These are phyloP conservation scores for Nannobrachium achirus DNA, from an alignment of 2,113 vertebrate species.

Conservation along the genomic window DNA sequence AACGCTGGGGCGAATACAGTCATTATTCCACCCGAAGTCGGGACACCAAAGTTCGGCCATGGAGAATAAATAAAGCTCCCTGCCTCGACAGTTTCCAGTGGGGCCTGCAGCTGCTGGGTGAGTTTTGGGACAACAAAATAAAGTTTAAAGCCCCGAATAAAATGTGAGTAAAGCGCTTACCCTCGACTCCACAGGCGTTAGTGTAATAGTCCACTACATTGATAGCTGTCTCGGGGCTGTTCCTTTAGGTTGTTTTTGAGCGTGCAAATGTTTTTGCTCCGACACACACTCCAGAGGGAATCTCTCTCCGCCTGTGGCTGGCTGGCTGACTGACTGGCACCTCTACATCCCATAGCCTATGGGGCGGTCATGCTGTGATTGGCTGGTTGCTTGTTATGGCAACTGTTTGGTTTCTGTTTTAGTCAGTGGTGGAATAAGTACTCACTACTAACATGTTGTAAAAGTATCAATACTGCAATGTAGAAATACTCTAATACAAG, in stretches of 20 bases:
- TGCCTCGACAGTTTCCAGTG: slow-evolving; percentile 27
- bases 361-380: no score
- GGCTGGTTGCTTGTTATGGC: no score
- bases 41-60: slow-evolving; percentile 19
- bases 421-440: no score
- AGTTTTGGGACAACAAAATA: slow-evolving; percentile 33
- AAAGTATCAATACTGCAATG: no score
- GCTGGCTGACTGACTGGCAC: no score
- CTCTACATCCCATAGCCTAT: no score
- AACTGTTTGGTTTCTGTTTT: no score
- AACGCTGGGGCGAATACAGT: no score
- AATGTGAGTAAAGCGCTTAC: slow-evolving; percentile 51
- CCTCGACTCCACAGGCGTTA: slow-evolving; percentile 9
- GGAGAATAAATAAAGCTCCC: slow-evolving; percentile 50
- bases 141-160: background rate
- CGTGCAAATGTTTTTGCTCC: slow-evolving; percentile 54
- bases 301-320: no score
- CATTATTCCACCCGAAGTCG: slow-evolving; percentile 12
- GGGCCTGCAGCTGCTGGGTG: slow-evolving; percentile 23
- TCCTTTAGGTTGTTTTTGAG: slow-evolving; percentile 17
- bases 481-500: no score
- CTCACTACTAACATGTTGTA: no score
- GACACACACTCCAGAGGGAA: background rate
- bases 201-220: slow-evolving; percentile 26
- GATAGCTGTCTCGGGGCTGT: background rate